These are phyloP conservation scores for Clunio marinus DNA, from an alignment of 2,888 invertebrate genomes.

Conservation along the genomic window DNA sequence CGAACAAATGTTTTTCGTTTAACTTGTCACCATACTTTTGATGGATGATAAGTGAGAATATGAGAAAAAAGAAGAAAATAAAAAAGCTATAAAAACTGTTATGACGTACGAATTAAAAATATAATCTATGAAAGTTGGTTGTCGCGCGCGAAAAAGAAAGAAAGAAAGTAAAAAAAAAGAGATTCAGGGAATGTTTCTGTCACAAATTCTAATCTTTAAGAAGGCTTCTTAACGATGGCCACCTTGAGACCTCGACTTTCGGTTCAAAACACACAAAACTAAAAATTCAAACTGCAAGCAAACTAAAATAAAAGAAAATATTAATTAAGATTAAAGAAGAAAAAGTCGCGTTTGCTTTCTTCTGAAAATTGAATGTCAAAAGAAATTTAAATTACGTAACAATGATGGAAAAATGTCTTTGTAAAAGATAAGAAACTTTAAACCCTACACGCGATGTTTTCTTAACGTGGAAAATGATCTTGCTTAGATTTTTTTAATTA, in stretches of 20 bases:
- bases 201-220: conserved; percentile 31
- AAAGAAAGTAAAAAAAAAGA: conserved; percentile 18
- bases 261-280: background rate
- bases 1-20: too few relatives aligned
- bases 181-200: conserved; percentile 38
- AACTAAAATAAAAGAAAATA: conserved; percentile 1
- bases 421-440: too few relatives aligned
- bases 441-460: too few relatives aligned
- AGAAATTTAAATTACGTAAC: too few relatives aligned
- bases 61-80: background rate
- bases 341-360: too few relatives aligned
- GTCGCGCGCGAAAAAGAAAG: conserved; percentile 15
- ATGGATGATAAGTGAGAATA: background rate
- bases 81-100: conserved; percentile 32
- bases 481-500: background rate
- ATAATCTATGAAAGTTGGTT: conserved; percentile 35
- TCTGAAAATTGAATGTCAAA: too few relatives aligned
- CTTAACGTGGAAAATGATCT: background rate
- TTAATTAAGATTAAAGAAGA: background rate
- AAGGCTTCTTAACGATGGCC: background rate
- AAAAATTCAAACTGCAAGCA: conserved; percentile 2
- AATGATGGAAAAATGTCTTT: too few relatives aligned
- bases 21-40: too few relatives aligned
- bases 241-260: conserved; percentile 20
- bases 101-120: conserved; percentile 29